Conservation (phyloP, 2,888 invertebrate genomes). For the Mythimna ferrago region DNA sequence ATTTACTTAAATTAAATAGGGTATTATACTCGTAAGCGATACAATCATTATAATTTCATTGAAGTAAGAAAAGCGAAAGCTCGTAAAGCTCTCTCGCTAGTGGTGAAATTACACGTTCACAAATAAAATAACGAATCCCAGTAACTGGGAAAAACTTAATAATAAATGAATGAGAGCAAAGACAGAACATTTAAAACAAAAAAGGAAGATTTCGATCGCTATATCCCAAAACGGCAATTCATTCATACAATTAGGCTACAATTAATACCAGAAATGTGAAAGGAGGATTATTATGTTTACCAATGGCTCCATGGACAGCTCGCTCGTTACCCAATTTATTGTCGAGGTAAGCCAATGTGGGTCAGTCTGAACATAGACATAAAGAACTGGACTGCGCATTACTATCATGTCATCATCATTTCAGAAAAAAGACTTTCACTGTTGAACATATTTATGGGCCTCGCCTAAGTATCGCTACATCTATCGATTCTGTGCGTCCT, state of each 20-base stretch:
- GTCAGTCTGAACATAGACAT: conserved; percentile 35
- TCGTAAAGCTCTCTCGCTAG: neutral
- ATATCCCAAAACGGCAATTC: conserved; percentile 67
- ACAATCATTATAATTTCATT: neutral
- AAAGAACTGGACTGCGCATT: neutral
- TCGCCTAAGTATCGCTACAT: too few species aligned
- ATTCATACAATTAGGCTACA: conserved; percentile 68
- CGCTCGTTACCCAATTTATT: conserved; percentile 65
- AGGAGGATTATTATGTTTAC: conserved; percentile 72
- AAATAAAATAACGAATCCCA: neutral
- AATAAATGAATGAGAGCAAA: conserved; percentile 23
- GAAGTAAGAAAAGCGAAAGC: neutral
- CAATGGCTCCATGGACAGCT: conserved; percentile 69
- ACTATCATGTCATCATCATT: neutral
- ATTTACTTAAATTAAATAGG: too few species aligned
- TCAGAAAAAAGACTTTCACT: too few species aligned
- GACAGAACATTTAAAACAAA: conserved; percentile 16
- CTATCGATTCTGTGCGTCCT: too few species aligned
- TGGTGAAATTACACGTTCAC: neutral
- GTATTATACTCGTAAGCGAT: too few species aligned
- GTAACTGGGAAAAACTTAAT: neutral
- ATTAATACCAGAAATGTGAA: conserved; percentile 70
- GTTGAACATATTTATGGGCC: too few species aligned
- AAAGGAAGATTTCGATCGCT: conserved; percentile 20
- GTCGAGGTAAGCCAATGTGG: conserved; percentile 57